These are phyloP conservation scores for Leptopterna dolabrata DNA, from an alignment of 2,888 invertebrate species.

Conservation along the genomic window DNA sequence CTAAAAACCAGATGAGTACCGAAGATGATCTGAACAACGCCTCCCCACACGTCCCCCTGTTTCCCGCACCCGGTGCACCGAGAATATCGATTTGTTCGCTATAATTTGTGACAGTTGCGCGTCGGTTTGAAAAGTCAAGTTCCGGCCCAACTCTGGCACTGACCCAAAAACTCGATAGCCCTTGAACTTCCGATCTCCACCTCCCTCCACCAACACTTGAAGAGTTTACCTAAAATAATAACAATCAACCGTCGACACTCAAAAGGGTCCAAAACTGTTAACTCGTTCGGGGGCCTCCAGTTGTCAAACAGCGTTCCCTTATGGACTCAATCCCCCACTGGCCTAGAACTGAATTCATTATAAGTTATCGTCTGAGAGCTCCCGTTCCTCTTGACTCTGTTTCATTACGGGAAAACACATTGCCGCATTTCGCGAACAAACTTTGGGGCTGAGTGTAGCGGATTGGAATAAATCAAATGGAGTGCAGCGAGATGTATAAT, in stretches of 20 bases:
- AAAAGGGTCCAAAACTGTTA: neutral
- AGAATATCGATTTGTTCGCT: too few species aligned
- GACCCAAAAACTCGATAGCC: too few species aligned
- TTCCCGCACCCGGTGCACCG: too few species aligned
- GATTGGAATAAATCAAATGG: neutral
- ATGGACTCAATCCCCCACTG: neutral
- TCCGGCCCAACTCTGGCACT: too few species aligned
- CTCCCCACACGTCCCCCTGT: too few species aligned
- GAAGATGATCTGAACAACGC: too few species aligned
- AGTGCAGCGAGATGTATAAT: neutral
- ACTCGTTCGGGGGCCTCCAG: neutral
- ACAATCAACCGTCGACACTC: neutral
- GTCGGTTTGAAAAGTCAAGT: too few species aligned
- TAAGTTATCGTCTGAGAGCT: neutral
- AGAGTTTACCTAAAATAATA: neutral
- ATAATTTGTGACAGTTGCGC: too few species aligned
- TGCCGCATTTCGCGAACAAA: neutral
- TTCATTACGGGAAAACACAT: conserved; percentile 5
- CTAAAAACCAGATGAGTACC: too few species aligned
- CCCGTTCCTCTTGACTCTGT: neutral
- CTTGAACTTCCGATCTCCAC: too few species aligned
- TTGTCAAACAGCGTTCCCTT: neutral
- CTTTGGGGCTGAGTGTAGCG: neutral
- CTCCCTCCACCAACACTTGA: neutral
- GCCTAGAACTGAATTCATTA: neutral